Evolutionary conservation across 2,888 invertebrate species (phyloP).

Genomic region (Iselma pallidipennis): DNA sequence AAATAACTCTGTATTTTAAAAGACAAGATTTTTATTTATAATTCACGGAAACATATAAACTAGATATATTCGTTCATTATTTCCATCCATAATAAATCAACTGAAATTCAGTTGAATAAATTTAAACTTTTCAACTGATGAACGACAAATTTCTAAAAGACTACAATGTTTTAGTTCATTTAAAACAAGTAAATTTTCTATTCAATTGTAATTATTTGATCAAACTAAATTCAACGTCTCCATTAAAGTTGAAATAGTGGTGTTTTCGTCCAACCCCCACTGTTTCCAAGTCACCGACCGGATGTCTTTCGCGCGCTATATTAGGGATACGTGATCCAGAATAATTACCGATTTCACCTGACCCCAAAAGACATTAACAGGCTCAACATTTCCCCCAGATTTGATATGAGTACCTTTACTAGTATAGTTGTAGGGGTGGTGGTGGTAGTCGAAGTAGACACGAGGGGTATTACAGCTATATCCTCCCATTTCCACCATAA

Average conservation of each 20-base stretch:
- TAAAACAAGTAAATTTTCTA: too few relatives aligned
- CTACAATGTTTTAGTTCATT: too few relatives aligned
- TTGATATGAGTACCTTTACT: constrained; percentile 16
- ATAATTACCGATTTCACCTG: constrained; percentile 27
- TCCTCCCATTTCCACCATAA: constrained; percentile 27
- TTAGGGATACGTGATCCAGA: constrained; percentile 24
- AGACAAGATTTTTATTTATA: too few relatives aligned
- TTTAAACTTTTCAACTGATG: too few relatives aligned
- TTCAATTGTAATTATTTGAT: neutral
- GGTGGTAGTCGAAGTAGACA: neutral
- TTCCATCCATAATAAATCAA: neutral
- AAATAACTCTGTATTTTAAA: too few relatives aligned
- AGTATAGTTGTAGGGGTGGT: neutral
- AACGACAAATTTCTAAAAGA: too few relatives aligned
- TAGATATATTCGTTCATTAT: neutral
- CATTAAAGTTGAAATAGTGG: neutral
- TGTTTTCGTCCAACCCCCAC: neutral
- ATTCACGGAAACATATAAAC: neutral
- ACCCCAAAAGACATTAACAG: constrained; percentile 27
- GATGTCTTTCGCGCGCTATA: constrained; percentile 7
- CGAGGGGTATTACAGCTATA: constrained; percentile 24
- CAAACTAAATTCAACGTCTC: neutral
- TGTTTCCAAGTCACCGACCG: too few relatives aligned
- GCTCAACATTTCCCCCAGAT: constrained; percentile 21
- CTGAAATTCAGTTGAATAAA: neutral